Percentiles rank a stretch among this genome's conserved stretches.
Conservation (phyloP, 2,888 invertebrate genomes). For the Cantharis rustica region DNA sequence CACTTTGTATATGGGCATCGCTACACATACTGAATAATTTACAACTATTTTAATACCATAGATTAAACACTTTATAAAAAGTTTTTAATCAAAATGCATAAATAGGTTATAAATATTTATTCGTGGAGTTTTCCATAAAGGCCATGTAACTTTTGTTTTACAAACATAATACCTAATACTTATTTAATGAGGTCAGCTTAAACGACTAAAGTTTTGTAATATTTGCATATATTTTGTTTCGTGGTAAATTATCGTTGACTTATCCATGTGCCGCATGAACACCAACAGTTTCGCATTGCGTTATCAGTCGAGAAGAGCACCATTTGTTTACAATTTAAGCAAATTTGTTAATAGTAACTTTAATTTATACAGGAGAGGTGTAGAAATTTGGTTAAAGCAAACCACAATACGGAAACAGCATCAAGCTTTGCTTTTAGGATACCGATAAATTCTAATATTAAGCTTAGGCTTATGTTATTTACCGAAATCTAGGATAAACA, state of each 20-base stretch:
- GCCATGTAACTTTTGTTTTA: slow-evolving; percentile 14
- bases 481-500: background rate
- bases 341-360: slow-evolving; percentile 18
- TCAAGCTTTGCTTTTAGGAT: background rate
- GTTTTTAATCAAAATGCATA: background rate
- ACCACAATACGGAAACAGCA: background rate
- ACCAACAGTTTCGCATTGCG: slow-evolving; percentile 7
- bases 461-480: background rate
- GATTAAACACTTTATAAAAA: background rate
- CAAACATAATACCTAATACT: slow-evolving; percentile 19
- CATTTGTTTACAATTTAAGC: slow-evolving; percentile 13
- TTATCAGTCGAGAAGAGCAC: slow-evolving; percentile 9
- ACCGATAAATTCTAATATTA: slow-evolving; percentile 1
- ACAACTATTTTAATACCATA: background rate
- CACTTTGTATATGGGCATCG: background rate
- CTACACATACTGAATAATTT: background rate
- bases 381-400: background rate
- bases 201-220: slow-evolving; percentile 3
- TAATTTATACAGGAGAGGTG: slow-evolving; percentile 10
- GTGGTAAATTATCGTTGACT: background rate
- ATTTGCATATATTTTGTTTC: slow-evolving; percentile 1
- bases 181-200: slow-evolving; percentile 23
- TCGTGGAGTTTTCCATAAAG: slow-evolving; percentile 2
- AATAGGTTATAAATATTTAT: background rate
- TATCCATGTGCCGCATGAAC: slow-evolving; percentile 3